Percentiles rank a stretch among this genome's conserved stretches.
Evolutionary conservation across 2,113 vertebrate genomes (phyloP).

Genomic region (Hylia prasina): DNA sequence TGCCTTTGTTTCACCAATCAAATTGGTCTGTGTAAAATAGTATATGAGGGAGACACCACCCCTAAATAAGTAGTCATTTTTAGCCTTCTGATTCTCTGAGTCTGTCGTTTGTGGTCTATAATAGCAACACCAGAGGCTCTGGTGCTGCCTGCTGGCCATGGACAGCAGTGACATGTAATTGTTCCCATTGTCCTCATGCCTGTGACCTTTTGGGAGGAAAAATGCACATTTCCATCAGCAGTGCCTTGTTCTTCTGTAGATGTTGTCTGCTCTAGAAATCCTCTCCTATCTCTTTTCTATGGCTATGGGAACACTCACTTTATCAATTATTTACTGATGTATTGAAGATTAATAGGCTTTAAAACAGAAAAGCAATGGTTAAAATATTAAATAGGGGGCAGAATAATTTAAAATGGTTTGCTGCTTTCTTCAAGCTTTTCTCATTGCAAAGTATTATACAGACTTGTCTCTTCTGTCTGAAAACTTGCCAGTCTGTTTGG

Average conservation of each 20-base stretch:
- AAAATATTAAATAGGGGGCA: neutral
- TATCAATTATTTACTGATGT: neutral
- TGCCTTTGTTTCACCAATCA: no score
- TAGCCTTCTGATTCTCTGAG: no score
- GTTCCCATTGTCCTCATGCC: neutral
- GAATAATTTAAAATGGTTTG: neutral
- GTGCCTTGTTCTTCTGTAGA: neutral
- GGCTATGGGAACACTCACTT: neutral
- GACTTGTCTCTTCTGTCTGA: neutral
- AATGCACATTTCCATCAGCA: neutral
- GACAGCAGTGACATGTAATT: neutral
- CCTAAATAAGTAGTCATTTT: no score
- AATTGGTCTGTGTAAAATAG: no score
- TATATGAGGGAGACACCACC: no score
- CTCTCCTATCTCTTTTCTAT: neutral
- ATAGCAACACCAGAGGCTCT: no score
- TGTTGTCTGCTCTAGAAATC: neutral
- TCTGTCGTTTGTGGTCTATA: no score
- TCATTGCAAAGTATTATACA: neutral
- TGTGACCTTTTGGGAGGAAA: neutral
- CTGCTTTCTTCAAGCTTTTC: neutral
- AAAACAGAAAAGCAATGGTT: neutral
- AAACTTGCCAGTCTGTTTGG: neutral
- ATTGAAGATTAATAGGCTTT: neutral
- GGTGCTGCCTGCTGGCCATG: constrained; percentile 37